Evolutionary conservation across 2,888 invertebrate genomes (phyloP), one percentile per base, ranked within the genome.

Genomic region (Cetonia aurata): DNA sequence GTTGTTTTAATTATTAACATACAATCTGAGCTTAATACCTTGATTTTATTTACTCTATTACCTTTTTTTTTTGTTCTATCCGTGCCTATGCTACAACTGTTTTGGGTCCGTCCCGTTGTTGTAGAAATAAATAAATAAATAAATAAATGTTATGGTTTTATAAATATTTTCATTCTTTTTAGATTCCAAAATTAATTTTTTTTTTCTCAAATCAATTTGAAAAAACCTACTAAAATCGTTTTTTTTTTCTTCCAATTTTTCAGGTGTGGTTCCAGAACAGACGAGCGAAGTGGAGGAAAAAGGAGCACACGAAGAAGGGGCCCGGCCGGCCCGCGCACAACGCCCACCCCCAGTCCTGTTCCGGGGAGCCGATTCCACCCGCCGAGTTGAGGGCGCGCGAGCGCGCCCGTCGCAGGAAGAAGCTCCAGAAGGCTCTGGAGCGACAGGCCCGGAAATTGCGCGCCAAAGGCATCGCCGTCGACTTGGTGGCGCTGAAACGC

Each of bases 231-330:
- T n/a, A n/a, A n/a, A n/a, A n/a, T n/a, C n/a, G n/a, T n/a, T n/a
- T n/a, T n/a, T 9, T 59, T 37, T 50, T 60, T 25, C 67, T 37
- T 31, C 62, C 71, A 73, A 72, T 71, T 71, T 77, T 78, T 73
- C 77, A 99, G 98, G 99, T 99, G 74, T 99, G 99, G 99, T 99
- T 99, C 87, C 99, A 99, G 88, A 99, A 99, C 87, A 91, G 99
- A 42, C 89, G 99, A n/a, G 99, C 99, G 62, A 99, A 99, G 85
- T 99, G 99, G 96, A 90, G 99, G 74, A 99, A 99, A 88, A 96
- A 97, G 86, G 99, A 99, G 85, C 97, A 99, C 87, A 98, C 98
- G 71, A 96, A 97, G 86, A 99, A 98, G 84, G 98, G 98, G 15
- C 98, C 98, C 0, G 98, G 99, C 0, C 91, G 99, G 85, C 98